These are phyloP conservation scores for Hoplias malabaricus DNA, from an alignment of 2,113 vertebrate genomes.

Conservation along the genomic window DNA sequence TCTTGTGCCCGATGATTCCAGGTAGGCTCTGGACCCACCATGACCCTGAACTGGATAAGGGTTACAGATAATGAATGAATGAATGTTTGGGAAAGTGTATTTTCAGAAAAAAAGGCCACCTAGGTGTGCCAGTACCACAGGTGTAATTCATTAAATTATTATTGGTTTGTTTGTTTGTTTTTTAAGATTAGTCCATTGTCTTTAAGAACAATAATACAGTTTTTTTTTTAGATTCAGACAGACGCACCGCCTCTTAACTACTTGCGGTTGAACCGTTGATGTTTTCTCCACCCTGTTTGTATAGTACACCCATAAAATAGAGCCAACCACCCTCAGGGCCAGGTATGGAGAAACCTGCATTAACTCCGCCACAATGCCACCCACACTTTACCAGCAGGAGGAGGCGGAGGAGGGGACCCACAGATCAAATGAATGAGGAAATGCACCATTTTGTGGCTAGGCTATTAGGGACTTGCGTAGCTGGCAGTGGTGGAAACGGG, in stretches of 20 bases:
- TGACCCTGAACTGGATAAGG: too few relatives aligned
- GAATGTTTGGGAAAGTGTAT: too few relatives aligned
- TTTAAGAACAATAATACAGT: neutral
- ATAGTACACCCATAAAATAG: conserved; percentile 32
- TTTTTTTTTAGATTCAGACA: neutral
- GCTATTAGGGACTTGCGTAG: conserved; percentile 70
- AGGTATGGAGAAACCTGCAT: conserved; percentile 15
- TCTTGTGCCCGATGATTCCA: too few relatives aligned
- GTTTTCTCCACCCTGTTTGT: conserved; percentile 34
- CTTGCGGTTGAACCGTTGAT: conserved; percentile 6
- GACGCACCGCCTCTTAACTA: neutral
- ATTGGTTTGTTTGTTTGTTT: neutral
- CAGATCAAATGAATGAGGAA: conserved; percentile 62
- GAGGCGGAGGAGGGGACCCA: conserved; percentile 36
- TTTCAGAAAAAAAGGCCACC: too few relatives aligned
- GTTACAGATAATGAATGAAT: too few relatives aligned
- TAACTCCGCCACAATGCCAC: conserved; percentile 16
- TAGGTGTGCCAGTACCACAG: too few relatives aligned
- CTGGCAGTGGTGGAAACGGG: conserved; percentile 72
- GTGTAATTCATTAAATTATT: too few relatives aligned
- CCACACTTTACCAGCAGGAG: conserved; percentile 38
- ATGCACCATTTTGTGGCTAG: conserved; percentile 67
- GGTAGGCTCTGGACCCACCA: too few relatives aligned
- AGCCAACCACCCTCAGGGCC: conserved; percentile 25
- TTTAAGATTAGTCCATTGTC: neutral